phyloP scores from a whole-genome alignment of 2,113 vertebrate genomes.

The Ceuthmochares aereus region DNA sequence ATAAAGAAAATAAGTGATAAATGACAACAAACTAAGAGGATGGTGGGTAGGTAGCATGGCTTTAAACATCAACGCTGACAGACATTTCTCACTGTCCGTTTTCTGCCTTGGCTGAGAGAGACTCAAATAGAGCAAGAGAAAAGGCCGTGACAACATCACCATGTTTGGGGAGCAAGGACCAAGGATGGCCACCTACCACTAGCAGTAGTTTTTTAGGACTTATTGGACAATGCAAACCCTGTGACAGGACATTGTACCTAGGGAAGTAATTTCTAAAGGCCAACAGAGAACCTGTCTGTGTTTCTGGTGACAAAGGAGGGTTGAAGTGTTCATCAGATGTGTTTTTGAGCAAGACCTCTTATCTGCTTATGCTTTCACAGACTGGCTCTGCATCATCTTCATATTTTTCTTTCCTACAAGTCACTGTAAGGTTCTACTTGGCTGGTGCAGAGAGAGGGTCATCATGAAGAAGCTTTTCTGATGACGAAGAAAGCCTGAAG shows the following conservation, averaged over 20 bases:
- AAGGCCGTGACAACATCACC: background rate
- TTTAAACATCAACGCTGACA: background rate
- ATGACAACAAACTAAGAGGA: background rate
- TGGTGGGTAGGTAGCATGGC: background rate
- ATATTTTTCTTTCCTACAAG: background rate
- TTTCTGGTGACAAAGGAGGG: background rate
- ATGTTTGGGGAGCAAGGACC: background rate
- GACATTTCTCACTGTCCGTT: background rate
- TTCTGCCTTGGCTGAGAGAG: background rate
- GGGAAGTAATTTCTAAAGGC: background rate
- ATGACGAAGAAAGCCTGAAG: background rate
- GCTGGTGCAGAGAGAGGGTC: accelerated
- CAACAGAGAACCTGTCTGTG: background rate
- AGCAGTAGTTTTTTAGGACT: background rate
- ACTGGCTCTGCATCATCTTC: background rate
- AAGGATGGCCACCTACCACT: background rate
- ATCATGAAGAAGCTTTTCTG: background rate
- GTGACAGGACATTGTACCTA: background rate
- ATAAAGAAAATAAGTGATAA: background rate
- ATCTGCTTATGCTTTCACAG: background rate
- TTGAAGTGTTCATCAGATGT: accelerated
- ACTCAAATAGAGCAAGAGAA: background rate
- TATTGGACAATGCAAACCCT: background rate
- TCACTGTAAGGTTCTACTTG: background rate
- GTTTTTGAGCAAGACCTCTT: background rate